A percentile compares a stretch with the other conserved stretches of the same genome.
Evolutionary conservation across 2,113 vertebrate genomes (phyloP).

Genomic region (Nycticorax nycticorax): DNA sequence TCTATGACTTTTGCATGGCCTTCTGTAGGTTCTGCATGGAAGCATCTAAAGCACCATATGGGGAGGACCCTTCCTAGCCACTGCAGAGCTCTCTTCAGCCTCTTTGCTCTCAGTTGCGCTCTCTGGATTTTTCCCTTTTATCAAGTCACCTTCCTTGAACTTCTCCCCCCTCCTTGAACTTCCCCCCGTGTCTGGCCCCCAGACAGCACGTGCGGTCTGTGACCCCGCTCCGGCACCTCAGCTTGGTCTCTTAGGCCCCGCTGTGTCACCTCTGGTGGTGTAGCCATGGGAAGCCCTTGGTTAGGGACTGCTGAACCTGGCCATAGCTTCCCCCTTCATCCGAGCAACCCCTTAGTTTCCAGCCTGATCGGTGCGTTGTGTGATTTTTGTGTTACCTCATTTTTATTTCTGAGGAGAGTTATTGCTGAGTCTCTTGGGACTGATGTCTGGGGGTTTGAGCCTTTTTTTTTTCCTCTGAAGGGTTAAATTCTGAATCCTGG

Average conservation of each 20-base stretch:
- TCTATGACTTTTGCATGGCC: neutral
- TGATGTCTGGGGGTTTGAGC: neutral
- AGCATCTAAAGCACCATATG: neutral
- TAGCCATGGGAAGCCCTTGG: neutral
- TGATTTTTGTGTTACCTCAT: neutral
- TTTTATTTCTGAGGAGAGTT: neutral
- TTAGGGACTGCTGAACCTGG: neutral
- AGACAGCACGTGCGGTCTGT: neutral
- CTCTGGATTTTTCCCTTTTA: neutral
- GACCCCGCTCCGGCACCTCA: neutral
- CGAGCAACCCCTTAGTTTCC: neutral
- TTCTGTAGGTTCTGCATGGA: neutral
- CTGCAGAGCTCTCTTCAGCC: neutral
- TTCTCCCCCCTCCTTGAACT: neutral
- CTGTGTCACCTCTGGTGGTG: neutral
- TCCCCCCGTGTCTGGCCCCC: neutral
- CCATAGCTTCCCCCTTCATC: neutral
- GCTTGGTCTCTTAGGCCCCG: neutral
- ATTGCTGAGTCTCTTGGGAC: neutral
- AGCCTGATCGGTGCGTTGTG: neutral
- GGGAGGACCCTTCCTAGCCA: neutral
- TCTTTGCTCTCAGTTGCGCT: neutral
- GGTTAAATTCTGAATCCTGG: slow-evolving; percentile 24
- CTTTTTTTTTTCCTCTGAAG: neutral
- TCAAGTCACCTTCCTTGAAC: neutral